Percentiles rank a stretch among this genome's conserved stretches.
Evolutionary conservation across 2,113 vertebrate species (phyloP).

Genomic region (Sorex fumeus): DNA sequence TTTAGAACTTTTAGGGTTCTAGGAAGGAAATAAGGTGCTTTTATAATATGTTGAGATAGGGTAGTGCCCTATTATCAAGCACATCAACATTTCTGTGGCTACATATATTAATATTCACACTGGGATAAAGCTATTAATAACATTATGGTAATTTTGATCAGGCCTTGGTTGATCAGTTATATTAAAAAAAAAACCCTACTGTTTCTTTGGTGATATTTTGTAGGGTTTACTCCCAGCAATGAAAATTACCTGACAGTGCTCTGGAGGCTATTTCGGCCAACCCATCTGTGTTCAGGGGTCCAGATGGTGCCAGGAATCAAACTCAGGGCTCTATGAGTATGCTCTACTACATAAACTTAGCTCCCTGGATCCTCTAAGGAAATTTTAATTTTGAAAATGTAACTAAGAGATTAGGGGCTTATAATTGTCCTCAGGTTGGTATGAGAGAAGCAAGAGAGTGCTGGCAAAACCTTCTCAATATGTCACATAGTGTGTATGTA

Average conservation of each 20-base stretch:
- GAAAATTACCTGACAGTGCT: too few species aligned
- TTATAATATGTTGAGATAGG: conserved; percentile 34
- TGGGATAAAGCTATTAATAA: conserved; percentile 52
- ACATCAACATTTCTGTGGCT: conserved; percentile 41
- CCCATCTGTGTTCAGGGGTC: too few species aligned
- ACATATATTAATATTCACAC: conserved; percentile 54
- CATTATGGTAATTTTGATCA: conserved; percentile 50
- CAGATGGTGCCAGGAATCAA: too few species aligned
- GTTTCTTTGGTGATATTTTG: conserved; percentile 58
- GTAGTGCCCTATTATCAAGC: conserved; percentile 38
- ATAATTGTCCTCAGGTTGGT: conserved; percentile 72
- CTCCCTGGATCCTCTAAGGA: too few species aligned
- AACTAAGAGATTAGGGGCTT: conserved; percentile 50
- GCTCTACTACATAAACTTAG: too few species aligned
- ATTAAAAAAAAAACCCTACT: background rate
- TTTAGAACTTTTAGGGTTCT: conserved; percentile 58
- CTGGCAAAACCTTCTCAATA: conserved; percentile 54
- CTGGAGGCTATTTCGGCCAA: too few species aligned
- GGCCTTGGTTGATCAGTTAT: conserved; percentile 47
- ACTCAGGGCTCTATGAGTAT: too few species aligned
- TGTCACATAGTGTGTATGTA: conserved; percentile 17
- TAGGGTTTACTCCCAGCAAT: too few species aligned
- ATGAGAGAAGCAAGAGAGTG: conserved; percentile 23
- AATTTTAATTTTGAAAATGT: conserved; percentile 52
- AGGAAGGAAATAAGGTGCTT: conserved; percentile 34